phyloP scores from a whole-genome alignment of 2,797 vertebrate genomes.

The Sardinella longiceps region DNA sequence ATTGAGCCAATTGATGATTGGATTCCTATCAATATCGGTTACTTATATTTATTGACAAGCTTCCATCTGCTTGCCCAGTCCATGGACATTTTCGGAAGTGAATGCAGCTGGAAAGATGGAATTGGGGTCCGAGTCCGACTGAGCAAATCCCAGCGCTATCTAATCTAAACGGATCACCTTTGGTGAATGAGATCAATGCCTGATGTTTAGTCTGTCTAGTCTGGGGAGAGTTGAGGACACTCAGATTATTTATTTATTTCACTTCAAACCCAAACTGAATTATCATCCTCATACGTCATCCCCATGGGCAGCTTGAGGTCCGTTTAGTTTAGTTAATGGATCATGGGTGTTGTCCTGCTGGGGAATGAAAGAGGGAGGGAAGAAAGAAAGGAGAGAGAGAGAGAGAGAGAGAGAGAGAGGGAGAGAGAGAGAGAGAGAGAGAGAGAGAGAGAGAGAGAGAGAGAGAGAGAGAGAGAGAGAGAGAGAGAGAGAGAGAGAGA shows the following conservation, averaged over 20 bases:
- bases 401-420: not conserved
- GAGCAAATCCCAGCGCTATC: not conserved
- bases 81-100: not conserved
- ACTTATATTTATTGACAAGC: not conserved
- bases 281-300: not conserved
- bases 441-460: not conserved
- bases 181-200: not conserved
- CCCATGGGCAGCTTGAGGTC: not conserved
- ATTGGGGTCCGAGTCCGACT: too few relatives aligned
- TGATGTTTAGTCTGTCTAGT: not conserved
- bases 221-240: not conserved
- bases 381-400: not conserved
- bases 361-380: not conserved
- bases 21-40: not conserved
- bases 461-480: not conserved
- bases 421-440: not conserved
- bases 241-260: not conserved
- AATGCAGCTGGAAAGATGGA: not conserved
- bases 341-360: not conserved
- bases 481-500: not conserved
- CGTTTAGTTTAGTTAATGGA: constrained; percentile 7
- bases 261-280: not conserved
- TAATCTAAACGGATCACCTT: not conserved
- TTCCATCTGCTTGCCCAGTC: not conserved
- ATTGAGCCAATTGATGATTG: not conserved